Evolutionary conservation across 2,113 vertebrate genomes (phyloP).

Genomic region (Archocentrus centrarchus): DNA sequence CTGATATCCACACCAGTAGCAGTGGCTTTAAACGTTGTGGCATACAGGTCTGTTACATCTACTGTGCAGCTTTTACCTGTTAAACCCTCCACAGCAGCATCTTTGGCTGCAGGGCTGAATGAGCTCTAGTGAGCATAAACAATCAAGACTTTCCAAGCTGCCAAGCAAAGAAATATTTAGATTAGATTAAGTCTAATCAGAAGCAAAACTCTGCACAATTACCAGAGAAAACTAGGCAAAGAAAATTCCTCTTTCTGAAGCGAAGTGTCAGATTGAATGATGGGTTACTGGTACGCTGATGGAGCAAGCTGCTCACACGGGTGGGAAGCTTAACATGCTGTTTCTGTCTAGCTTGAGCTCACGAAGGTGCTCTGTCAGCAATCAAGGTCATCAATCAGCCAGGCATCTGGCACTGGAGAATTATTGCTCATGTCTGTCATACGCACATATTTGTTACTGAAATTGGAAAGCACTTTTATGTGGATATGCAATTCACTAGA

Average conservation of each 20-base stretch:
- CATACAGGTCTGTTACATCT: slow-evolving; percentile 84
- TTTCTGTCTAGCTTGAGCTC: slow-evolving; percentile 13
- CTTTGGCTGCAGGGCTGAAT: slow-evolving; percentile 85
- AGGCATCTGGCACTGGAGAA: background rate
- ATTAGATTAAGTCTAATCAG: background rate
- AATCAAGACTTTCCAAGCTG: slow-evolving; percentile 76
- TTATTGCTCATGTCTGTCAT: background rate
- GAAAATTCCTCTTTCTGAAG: slow-evolving; percentile 47
- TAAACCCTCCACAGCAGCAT: slow-evolving; percentile 75
- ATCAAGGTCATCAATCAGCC: slow-evolving; percentile 44
- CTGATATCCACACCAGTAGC: slow-evolving; percentile 80
- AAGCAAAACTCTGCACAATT: background rate
- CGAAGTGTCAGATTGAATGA: background rate
- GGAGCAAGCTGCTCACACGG: background rate
- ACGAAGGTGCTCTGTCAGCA: slow-evolving; percentile 54
- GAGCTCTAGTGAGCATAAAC: slow-evolving; percentile 86
- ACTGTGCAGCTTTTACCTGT: slow-evolving; percentile 76
- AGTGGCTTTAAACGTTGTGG: slow-evolving; percentile 82
- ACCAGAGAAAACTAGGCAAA: background rate
- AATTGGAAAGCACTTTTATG: background rate
- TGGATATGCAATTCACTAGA: background rate
- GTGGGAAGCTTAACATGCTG: background rate
- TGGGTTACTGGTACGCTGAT: background rate
- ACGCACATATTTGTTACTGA: background rate
- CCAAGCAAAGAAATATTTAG: background rate